phyloP scores from a whole-genome alignment of 1,140 invertebrate genomes.

The Orussus abietinus region DNA sequence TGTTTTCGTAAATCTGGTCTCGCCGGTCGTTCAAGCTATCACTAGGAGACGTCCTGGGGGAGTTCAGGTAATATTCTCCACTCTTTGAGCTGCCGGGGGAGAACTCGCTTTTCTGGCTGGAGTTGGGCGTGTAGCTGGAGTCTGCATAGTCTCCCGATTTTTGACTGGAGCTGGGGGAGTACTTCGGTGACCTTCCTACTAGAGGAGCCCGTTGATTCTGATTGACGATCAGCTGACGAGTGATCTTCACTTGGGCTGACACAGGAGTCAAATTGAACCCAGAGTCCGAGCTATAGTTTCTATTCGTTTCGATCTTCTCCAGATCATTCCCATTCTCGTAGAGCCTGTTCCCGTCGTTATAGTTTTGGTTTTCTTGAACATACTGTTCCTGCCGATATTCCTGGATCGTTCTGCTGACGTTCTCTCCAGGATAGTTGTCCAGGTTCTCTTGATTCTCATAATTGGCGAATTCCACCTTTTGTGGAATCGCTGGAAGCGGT shows the following conservation, averaged over 20 bases:
- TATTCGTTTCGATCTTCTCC: constrained; percentile 16
- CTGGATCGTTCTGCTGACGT: background rate
- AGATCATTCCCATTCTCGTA: constrained; percentile 26
- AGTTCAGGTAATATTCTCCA: constrained; percentile 45
- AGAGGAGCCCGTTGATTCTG: constrained; percentile 22
- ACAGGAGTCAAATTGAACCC: constrained; percentile 29
- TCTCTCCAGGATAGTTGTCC: constrained; percentile 2
- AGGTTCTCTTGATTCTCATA: constrained; percentile 34
- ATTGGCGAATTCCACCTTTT: constrained; percentile 32
- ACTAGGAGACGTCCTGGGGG: constrained; percentile 26
- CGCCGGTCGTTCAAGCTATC: constrained; percentile 16
- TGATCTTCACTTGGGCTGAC: constrained; percentile 32
- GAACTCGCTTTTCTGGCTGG: constrained; percentile 48
- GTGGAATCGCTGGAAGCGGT: constrained; percentile 44
- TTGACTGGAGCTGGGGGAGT: constrained; percentile 45
- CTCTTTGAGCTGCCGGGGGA: constrained; percentile 47
- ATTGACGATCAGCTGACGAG: constrained; percentile 27
- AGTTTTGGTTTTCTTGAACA: background rate
- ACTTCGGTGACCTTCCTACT: constrained; percentile 28
- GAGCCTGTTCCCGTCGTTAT: constrained; percentile 4
- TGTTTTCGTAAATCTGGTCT: constrained; percentile 14
- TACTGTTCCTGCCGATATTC: background rate
- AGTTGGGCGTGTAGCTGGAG: constrained; percentile 45
- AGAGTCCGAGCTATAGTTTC: constrained; percentile 23
- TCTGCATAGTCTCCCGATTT: constrained; percentile 46